Evolutionary conservation across 2,113 vertebrate genomes (phyloP).

Genomic region (Illadopsis cleaveri): DNA sequence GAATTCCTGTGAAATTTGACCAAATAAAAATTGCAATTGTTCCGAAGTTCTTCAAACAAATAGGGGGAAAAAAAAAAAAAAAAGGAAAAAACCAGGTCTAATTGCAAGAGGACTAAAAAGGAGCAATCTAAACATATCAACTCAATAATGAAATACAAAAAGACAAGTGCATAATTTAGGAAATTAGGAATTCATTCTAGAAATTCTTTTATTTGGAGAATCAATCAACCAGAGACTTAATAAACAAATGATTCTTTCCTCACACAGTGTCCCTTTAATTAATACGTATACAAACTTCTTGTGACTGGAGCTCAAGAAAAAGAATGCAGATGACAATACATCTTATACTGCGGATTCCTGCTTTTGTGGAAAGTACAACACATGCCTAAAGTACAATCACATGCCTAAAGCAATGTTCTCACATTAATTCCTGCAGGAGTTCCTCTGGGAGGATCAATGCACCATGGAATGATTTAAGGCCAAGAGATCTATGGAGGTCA

Average conservation of each 20-base stretch:
- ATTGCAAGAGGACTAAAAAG: background rate
- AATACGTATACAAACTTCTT: background rate
- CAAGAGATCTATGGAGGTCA: background rate
- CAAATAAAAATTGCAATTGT: background rate
- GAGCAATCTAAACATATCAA: background rate
- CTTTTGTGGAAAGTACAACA: background rate
- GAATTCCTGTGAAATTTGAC: background rate
- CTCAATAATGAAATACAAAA: background rate
- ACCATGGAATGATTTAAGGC: background rate
- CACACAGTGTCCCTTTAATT: background rate
- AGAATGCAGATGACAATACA: background rate
- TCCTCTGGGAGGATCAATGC: background rate
- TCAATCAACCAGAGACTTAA: background rate
- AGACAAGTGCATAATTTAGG: background rate
- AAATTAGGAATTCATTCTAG: background rate
- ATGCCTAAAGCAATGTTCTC: background rate
- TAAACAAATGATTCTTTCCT: background rate
- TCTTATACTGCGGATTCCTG: background rate
- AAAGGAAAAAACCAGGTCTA: background rate
- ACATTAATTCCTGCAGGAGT: background rate
- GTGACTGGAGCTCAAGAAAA: background rate
- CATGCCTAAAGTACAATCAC: no score
- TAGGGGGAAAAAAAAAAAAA: fast-evolving
- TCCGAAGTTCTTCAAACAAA: background rate
- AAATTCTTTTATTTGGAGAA: background rate